phyloP scores from a whole-genome alignment of 2,113 vertebrate species.

The Bostrychus sinensis region DNA sequence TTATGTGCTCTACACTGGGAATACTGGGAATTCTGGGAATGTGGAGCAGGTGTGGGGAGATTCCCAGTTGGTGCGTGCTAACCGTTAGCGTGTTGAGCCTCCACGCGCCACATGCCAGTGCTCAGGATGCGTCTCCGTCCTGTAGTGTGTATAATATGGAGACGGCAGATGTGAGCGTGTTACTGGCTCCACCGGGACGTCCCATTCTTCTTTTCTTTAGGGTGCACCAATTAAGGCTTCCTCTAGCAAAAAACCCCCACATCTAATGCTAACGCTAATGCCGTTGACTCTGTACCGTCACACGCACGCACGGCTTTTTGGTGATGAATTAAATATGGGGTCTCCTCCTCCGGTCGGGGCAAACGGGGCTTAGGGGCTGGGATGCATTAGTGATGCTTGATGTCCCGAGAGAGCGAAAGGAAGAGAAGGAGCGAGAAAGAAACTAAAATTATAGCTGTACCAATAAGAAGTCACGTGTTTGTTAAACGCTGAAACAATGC shows the following conservation, averaged over 20 bases:
- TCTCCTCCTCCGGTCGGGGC: constrained; percentile 5
- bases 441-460: neutral
- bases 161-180: constrained; percentile 19
- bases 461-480: neutral
- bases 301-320: constrained; percentile 4
- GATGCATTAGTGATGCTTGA: constrained; percentile 48
- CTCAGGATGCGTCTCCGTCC: constrained; percentile 5
- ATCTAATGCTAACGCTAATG: constrained; percentile 21
- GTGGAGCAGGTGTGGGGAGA: neutral
- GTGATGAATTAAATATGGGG: constrained; percentile 53
- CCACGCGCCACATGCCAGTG: constrained; percentile 4
- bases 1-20: neutral
- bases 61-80: constrained; percentile 5
- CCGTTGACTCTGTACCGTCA: constrained; percentile 17
- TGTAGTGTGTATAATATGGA: constrained; percentile 17
- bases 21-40: neutral
- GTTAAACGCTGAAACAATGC: too few species aligned
- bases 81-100: constrained; percentile 7
- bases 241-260: neutral
- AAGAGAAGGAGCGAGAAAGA: neutral
- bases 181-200: constrained; percentile 13
- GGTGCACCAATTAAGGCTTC: neutral
- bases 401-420: constrained; percentile 3
- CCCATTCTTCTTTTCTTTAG: constrained; percentile 14
- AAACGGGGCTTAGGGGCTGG: constrained; percentile 2